A percentile compares a stretch with the other conserved stretches of the same genome.
These are phyloP conservation scores for Oreochromis grahami DNA, from an alignment of 2,797 vertebrate genomes.

Conservation along the genomic window DNA sequence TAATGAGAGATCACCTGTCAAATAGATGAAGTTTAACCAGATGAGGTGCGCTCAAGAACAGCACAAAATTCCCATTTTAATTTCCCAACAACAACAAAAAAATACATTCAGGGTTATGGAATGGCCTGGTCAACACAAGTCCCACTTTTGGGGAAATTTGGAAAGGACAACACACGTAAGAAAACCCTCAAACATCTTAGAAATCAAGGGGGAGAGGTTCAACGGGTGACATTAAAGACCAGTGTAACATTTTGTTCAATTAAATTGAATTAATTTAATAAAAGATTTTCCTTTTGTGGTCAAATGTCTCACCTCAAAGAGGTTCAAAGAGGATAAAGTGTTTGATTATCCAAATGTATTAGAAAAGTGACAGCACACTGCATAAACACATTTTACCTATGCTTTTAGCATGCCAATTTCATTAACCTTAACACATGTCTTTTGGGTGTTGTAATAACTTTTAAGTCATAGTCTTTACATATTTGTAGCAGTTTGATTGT, in stretches of 20 bases:
- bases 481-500: background rate
- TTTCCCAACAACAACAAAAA: background rate
- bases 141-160: fast-evolving
- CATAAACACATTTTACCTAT: background rate
- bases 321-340: background rate
- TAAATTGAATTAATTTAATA: background rate
- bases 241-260: background rate
- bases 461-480: background rate
- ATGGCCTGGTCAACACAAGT: fast-evolving
- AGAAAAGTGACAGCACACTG: background rate
- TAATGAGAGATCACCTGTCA: background rate
- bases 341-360: background rate
- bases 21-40: background rate
- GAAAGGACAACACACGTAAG: background rate
- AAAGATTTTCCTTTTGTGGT: background rate
- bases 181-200: background rate
- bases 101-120: background rate
- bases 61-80: background rate
- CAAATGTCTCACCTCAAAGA: background rate
- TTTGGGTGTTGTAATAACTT: background rate
- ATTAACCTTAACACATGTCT: background rate
- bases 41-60: background rate
- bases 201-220: background rate
- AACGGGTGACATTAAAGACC: background rate
- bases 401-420: background rate